A percentile compares a stretch with the other conserved stretches of the same genome.
These are phyloP conservation scores for Drosophila rhopaloa DNA, from an alignment of 1,140 invertebrate genomes.

Conservation along the genomic window DNA sequence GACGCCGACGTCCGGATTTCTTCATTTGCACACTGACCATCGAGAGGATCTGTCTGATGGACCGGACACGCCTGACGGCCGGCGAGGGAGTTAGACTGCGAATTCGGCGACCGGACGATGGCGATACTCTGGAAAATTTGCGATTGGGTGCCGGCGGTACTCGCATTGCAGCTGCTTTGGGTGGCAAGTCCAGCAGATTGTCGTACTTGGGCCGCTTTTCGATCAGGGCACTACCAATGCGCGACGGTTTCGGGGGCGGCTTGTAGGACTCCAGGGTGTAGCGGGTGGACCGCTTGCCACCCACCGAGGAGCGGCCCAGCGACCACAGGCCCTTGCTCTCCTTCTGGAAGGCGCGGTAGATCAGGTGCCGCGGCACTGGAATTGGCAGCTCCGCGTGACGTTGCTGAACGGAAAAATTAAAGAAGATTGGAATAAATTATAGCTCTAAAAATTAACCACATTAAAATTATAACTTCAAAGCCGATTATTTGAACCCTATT, in stretches of 20 bases:
- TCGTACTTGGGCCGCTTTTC: conserved; percentile 54
- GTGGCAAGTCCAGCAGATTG: conserved; percentile 31
- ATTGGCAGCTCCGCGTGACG: conserved; percentile 61
- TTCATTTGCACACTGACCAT: conserved; percentile 3
- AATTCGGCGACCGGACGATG: conserved; percentile 10
- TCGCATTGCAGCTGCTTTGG: conserved; percentile 9
- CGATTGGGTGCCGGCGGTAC: conserved; percentile 5
- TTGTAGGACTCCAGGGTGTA: conserved; percentile 58
- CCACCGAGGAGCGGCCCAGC: conserved; percentile 22
- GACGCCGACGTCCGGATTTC: not conserved
- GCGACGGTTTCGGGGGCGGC: conserved; percentile 34
- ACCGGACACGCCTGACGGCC: not conserved
- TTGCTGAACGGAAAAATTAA: conserved; percentile 15
- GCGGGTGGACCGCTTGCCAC: conserved; percentile 6
- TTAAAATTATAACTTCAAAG: not conserved
- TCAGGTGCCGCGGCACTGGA: conserved; percentile 56
- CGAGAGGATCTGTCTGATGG: conserved; percentile 2
- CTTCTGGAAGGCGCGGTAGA: conserved; percentile 65
- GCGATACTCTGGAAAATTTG: conserved; percentile 7
- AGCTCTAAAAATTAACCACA: too few relatives aligned
- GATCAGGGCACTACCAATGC: not conserved
- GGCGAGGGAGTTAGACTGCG: not conserved
- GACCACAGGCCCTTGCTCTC: conserved; percentile 58
- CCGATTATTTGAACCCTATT: too few relatives aligned
- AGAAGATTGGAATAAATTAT: too few relatives aligned